phyloP scores from a whole-genome alignment of 2,113 vertebrate genomes.

The Microtus richardsoni region DNA sequence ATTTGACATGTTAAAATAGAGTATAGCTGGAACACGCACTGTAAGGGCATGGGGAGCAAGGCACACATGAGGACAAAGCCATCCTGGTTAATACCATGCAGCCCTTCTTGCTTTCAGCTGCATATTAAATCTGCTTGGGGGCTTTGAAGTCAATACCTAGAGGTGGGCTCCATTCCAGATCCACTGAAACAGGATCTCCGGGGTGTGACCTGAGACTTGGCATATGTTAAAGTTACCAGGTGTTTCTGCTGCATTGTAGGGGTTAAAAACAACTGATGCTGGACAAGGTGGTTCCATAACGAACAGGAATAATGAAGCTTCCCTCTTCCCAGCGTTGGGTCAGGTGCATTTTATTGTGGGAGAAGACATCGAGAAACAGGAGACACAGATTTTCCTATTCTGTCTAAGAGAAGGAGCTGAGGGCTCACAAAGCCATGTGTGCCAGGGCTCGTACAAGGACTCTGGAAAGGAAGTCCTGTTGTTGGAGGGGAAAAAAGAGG shows the following conservation, averaged over 20 bases:
- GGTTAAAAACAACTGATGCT: not conserved
- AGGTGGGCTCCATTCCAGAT: not conserved
- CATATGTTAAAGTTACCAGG: not conserved
- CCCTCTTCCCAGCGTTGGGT: not conserved
- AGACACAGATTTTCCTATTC: not conserved
- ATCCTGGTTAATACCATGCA: accelerated
- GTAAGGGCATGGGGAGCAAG: not conserved
- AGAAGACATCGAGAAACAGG: not conserved
- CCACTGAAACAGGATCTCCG: not conserved
- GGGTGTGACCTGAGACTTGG: not conserved
- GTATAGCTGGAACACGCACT: not conserved
- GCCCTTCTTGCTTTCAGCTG: not conserved
- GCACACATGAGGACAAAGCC: not conserved
- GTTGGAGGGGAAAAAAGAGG: accelerated
- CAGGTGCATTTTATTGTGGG: too few relatives aligned
- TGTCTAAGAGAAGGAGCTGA: not conserved
- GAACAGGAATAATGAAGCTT: not conserved
- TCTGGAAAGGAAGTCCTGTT: not conserved
- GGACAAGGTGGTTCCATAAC: not conserved
- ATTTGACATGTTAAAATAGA: conserved; percentile 4
- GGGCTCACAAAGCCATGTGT: not conserved
- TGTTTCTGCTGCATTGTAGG: not conserved
- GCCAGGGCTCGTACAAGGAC: not conserved
- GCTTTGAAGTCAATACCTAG: not conserved
- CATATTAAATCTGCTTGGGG: not conserved